phyloP scores from a whole-genome alignment of 1,140 invertebrate species.

The Dryas iulia region DNA sequence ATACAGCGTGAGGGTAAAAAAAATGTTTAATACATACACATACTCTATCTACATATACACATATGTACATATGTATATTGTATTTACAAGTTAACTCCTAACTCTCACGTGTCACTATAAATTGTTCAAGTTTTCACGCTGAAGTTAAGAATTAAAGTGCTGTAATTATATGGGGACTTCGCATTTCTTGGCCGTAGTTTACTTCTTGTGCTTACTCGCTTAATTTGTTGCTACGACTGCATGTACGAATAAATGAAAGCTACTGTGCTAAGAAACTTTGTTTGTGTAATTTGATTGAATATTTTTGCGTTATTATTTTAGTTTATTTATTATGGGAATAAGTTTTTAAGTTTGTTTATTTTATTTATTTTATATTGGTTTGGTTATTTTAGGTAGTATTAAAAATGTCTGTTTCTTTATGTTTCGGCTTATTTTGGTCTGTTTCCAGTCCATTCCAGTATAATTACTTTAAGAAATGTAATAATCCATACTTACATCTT shows the following conservation, averaged over 20 bases:
- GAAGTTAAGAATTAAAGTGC: constrained; percentile 20
- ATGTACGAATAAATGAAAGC: neutral
- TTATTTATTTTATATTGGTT: no score
- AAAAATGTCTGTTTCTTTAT: no score
- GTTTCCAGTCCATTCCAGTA: no score
- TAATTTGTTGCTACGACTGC: neutral
- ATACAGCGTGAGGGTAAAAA: neutral
- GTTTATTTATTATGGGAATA: no score
- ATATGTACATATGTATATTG: neutral
- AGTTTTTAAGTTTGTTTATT: no score
- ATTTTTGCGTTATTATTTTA: no score
- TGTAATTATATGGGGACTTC: constrained; percentile 14
- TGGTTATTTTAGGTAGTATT: no score
- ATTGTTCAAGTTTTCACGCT: constrained; percentile 19
- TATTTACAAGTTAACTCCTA: neutral
- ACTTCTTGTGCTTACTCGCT: constrained; percentile 5
- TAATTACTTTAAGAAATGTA: no score
- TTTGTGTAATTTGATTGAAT: neutral
- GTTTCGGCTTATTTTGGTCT: no score
- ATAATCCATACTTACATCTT: no score
- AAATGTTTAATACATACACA: neutral
- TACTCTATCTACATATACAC: neutral
- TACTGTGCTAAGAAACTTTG: neutral
- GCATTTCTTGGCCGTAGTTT: constrained; percentile 18
- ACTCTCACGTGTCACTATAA: constrained; percentile 18